A percentile compares a stretch with the other conserved stretches of the same genome.
Conservation (phyloP, 2,113 vertebrate species). For the Hucho hucho region DNA sequence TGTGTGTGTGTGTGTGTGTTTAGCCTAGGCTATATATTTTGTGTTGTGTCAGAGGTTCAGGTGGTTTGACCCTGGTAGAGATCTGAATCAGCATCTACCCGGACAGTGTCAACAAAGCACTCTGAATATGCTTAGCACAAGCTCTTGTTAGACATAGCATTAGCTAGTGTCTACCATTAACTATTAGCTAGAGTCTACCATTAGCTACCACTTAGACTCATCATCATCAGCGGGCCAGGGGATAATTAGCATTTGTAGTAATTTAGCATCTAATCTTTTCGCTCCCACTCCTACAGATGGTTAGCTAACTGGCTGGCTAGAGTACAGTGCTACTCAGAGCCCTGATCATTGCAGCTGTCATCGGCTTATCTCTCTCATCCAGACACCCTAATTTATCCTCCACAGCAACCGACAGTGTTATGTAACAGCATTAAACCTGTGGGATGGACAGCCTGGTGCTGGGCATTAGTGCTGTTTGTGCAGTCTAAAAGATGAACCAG, state of each 20-base stretch:
- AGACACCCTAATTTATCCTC: background rate
- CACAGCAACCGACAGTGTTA: constrained; percentile 5
- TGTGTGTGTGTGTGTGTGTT: background rate
- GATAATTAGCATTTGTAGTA: constrained; percentile 7
- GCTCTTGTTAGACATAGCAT: constrained; percentile 20
- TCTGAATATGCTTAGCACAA: constrained; percentile 35
- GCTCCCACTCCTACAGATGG: background rate
- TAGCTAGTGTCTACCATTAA: constrained; percentile 1
- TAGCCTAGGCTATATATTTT: too few species aligned
- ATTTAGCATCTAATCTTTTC: background rate
- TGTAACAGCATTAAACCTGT: constrained; percentile 16
- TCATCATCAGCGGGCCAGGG: constrained; percentile 11
- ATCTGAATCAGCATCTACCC: constrained; percentile 9
- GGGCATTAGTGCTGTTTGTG: background rate
- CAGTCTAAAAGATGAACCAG: background rate
- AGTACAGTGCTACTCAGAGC: background rate
- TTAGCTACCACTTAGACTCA: constrained; percentile 33
- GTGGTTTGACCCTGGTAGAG: background rate
- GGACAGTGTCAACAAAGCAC: constrained; percentile 50
- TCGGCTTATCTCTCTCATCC: background rate
- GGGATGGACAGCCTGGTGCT: background rate
- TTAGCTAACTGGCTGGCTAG: background rate
- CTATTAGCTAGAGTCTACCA: constrained; percentile 34
- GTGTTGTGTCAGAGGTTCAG: background rate
- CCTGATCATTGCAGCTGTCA: background rate